phyloP scores from a whole-genome alignment of 2,888 invertebrate species.

The Mythimna impura region DNA sequence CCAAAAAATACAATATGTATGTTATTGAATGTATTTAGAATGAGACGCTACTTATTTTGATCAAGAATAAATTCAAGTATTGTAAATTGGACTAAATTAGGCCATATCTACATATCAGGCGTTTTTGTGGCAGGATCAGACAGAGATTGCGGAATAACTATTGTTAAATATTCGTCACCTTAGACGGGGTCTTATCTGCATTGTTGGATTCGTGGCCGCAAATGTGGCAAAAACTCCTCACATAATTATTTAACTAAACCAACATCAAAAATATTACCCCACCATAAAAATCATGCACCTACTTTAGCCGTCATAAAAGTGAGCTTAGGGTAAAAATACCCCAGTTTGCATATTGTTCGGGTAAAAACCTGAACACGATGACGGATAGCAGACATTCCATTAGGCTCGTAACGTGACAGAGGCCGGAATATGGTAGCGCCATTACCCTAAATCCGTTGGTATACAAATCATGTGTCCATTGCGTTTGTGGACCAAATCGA shows the following conservation, averaged over 20 bases:
- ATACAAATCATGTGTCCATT: slow-evolving; percentile 68
- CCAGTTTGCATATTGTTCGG: slow-evolving; percentile 61
- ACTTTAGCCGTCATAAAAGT: slow-evolving; percentile 38
- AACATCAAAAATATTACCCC: slow-evolving; percentile 6
- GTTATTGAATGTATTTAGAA: background rate
- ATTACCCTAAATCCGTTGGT: slow-evolving; percentile 69
- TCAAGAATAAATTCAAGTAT: background rate
- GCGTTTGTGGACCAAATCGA: slow-evolving; percentile 55
- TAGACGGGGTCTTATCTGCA: too few species aligned
- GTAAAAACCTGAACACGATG: slow-evolving; percentile 59
- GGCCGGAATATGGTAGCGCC: slow-evolving; percentile 68
- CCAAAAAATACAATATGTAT: background rate
- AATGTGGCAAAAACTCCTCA: background rate
- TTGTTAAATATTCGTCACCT: too few species aligned
- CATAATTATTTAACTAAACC: background rate
- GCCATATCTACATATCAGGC: too few species aligned
- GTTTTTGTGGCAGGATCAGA: too few species aligned
- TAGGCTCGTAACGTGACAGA: slow-evolving; percentile 62
- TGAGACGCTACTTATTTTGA: background rate
- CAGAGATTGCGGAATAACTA: too few species aligned
- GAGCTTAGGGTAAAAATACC: slow-evolving; percentile 44
- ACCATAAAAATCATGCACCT: slow-evolving; percentile 25
- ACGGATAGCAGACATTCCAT: slow-evolving; percentile 71
- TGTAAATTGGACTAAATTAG: too few species aligned
- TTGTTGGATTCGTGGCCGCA: too few species aligned